Percentiles rank a stretch among this genome's conserved stretches.
phyloP scores from a whole-genome alignment of 2,797 vertebrate genomes.

The Clarias fuscus region DNA sequence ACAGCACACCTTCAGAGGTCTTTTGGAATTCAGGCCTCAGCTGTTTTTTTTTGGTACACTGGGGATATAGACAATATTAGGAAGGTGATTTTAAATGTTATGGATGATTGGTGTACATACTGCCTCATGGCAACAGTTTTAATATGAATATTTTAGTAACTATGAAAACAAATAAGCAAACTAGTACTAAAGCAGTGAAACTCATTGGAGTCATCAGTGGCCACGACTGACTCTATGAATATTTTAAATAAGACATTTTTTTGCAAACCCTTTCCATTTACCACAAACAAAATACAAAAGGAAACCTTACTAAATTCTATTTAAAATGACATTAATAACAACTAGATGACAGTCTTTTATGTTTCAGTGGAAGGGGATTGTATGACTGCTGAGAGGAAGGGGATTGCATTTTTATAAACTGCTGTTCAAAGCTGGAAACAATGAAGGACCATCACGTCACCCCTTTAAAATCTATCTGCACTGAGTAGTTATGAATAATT shows the following conservation, averaged over 20 bases:
- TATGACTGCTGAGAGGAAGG: slow-evolving; percentile 54
- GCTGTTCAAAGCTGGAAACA: slow-evolving; percentile 68
- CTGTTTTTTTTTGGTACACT: too few relatives aligned
- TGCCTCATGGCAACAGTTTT: not conserved
- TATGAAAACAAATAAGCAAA: not conserved
- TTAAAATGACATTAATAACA: slow-evolving; percentile 14
- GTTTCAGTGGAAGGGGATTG: slow-evolving; percentile 50
- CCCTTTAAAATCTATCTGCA: slow-evolving; percentile 66
- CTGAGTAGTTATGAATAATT: slow-evolving; percentile 67
- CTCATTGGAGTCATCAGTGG: not conserved
- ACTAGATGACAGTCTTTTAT: slow-evolving; percentile 57
- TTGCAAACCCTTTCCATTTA: not conserved
- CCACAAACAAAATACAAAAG: not conserved
- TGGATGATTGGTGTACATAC: too few relatives aligned
- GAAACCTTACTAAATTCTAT: not conserved
- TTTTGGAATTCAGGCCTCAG: too few relatives aligned
- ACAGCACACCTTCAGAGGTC: too few relatives aligned
- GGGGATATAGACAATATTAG: too few relatives aligned
- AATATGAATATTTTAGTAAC: not conserved
- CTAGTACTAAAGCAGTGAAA: not conserved
- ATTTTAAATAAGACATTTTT: not conserved
- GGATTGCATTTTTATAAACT: slow-evolving; percentile 52
- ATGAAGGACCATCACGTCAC: slow-evolving; percentile 62
- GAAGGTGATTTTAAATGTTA: too few relatives aligned
- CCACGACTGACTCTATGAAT: not conserved